Conservation (phyloP, 2,113 vertebrate genomes). For the Ceratotherium simum region DNA sequence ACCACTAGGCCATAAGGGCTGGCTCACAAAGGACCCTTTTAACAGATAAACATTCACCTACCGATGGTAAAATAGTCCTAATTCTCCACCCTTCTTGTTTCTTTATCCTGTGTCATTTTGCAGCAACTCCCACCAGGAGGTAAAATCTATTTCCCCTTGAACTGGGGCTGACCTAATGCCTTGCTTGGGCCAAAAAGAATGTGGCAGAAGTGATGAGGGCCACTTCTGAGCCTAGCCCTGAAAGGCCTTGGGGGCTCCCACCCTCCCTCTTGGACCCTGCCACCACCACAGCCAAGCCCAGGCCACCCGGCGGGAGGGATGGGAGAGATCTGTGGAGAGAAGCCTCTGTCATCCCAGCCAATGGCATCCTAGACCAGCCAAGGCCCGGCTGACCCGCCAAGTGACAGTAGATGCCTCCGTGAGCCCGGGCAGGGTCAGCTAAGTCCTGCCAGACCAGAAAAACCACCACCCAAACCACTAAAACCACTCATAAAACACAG, state of each 20-base stretch:
- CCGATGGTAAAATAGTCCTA: not conserved
- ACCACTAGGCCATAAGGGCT: too few relatives aligned
- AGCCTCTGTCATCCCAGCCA: not conserved
- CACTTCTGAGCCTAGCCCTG: not conserved
- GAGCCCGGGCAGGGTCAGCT: not conserved
- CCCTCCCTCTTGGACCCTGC: not conserved
- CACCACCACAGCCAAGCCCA: not conserved
- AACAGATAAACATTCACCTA: not conserved
- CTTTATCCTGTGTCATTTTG: not conserved
- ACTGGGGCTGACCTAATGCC: not conserved
- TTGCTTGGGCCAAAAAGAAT: not conserved
- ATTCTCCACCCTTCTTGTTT: not conserved
- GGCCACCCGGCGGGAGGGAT: not conserved
- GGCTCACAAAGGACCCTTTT: not conserved
- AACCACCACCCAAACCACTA: not conserved
- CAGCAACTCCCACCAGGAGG: not conserved
- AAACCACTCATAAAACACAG: not conserved
- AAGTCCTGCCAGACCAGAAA: not conserved
- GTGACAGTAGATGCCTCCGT: not conserved
- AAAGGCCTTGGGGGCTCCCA: not conserved
- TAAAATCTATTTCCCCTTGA: not conserved
- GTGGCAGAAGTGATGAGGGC: not conserved
- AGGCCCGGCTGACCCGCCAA: not conserved
- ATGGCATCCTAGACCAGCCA: not conserved
- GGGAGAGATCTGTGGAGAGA: not conserved